A percentile compares a stretch with the other conserved stretches of the same genome.
Conservation (phyloP, 2,113 vertebrate species). For the Mungos mungo region DNA sequence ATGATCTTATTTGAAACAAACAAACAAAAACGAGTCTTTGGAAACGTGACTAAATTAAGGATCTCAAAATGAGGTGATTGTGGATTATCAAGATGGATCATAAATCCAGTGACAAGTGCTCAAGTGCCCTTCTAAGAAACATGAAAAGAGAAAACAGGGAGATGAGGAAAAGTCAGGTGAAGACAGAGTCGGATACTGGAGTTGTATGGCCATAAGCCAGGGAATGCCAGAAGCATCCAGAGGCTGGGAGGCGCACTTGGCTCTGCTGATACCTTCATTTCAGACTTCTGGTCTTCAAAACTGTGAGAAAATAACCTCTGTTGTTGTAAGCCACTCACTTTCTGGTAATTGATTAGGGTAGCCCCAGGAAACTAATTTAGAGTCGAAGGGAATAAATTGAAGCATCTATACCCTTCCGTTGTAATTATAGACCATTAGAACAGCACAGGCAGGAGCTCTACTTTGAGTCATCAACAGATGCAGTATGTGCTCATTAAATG, state of each 20-base stretch:
- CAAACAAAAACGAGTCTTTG: not conserved
- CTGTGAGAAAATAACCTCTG: not conserved
- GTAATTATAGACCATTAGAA: not conserved
- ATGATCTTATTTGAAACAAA: not conserved
- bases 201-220: not conserved
- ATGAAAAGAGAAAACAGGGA: not conserved
- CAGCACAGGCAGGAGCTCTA: not conserved
- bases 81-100: not conserved
- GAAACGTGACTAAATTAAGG: not conserved
- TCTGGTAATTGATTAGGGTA: not conserved
- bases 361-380: not conserved
- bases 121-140: not conserved
- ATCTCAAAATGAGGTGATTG: not conserved
- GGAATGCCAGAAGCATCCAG: not conserved
- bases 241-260: not conserved
- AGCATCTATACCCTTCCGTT: not conserved
- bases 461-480: not conserved
- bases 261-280: not conserved
- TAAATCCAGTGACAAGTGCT: not conserved
- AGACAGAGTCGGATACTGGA: not conserved
- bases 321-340: not conserved
- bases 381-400: not conserved
- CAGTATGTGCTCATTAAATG: not conserved
- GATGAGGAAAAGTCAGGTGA: not conserved
- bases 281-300: not conserved